Conservation (phyloP, 2,888 invertebrate genomes). For the Siphonodentalium dalli region DNA sequence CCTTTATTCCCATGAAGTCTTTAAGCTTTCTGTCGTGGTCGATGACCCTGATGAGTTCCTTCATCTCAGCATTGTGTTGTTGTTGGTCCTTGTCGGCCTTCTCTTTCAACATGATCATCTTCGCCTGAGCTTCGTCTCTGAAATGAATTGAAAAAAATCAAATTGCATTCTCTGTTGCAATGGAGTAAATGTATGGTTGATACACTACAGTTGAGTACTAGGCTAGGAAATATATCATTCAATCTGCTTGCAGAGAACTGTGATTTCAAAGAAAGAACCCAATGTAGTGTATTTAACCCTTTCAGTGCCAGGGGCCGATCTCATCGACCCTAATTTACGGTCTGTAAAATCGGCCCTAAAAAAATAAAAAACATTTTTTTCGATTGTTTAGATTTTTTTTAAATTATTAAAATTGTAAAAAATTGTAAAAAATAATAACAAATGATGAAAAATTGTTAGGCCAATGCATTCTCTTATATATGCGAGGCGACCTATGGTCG, state of each 20-base stretch:
- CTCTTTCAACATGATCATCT: slow-evolving; percentile 76
- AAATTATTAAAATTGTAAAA: too few species aligned
- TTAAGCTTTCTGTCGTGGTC: slow-evolving; percentile 86
- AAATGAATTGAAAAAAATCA: neutral
- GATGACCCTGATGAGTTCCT: slow-evolving; percentile 83
- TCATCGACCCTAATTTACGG: too few species aligned
- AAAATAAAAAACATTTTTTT: too few species aligned
- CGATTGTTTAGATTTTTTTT: neutral
- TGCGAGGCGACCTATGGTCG: too few species aligned
- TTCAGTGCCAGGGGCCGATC: too few species aligned
- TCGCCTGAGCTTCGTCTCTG: slow-evolving; percentile 70
- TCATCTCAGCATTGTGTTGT: slow-evolving; percentile 80
- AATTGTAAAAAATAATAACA: too few species aligned
- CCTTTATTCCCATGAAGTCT: slow-evolving; percentile 83
- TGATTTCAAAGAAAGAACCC: too few species aligned
- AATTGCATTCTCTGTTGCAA: too few species aligned
- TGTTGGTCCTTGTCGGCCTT: slow-evolving; percentile 78
- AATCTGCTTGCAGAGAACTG: neutral
- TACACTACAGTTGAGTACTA: neutral
- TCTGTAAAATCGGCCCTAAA: too few species aligned
- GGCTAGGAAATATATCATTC: neutral
- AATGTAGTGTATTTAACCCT: too few species aligned
- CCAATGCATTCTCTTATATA: too few species aligned
- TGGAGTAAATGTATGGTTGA: neutral
- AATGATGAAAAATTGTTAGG: too few species aligned